Percentiles rank a stretch among this genome's conserved stretches.
These are phyloP conservation scores for Acipenser oxyrinchus DNA, from an alignment of 2,797 vertebrate species.

Conservation along the genomic window DNA sequence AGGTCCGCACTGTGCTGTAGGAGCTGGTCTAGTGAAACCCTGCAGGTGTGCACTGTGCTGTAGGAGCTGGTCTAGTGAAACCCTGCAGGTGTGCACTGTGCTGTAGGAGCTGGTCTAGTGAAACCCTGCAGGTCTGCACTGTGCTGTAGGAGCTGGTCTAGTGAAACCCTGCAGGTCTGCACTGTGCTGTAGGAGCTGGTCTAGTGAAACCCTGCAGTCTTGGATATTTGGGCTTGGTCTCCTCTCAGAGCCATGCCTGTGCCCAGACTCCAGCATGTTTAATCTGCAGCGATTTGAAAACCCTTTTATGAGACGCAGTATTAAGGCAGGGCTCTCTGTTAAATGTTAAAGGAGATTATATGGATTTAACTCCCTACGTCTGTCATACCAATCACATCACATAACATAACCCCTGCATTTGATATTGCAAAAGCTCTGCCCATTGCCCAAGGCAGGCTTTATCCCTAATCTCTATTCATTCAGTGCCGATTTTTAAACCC, in stretches of 20 bases:
- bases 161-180: too few relatives aligned
- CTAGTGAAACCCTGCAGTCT: constrained; percentile 30
- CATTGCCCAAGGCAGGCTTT: constrained; percentile 56
- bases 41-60: too few relatives aligned
- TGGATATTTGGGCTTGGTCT: neutral
- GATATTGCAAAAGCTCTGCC: constrained; percentile 60
- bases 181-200: too few relatives aligned
- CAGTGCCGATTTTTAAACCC: constrained; percentile 19
- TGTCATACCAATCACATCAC: constrained; percentile 77
- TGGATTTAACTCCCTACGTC: constrained; percentile 79
- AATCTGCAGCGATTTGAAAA: constrained; percentile 19
- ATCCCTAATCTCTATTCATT: constrained; percentile 51
- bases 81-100: too few relatives aligned
- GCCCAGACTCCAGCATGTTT: neutral
- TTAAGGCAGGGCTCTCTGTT: constrained; percentile 67
- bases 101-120: too few relatives aligned
- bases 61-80: too few relatives aligned
- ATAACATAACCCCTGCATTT: constrained; percentile 62
- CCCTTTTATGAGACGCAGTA: constrained; percentile 70
- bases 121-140: too few relatives aligned
- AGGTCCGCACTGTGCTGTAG: too few relatives aligned
- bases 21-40: too few relatives aligned
- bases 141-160: too few relatives aligned
- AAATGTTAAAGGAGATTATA: constrained; percentile 86
- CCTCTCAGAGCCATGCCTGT: neutral